Conservation (phyloP, 2,888 invertebrate species). For the Orthonevra nobilis region DNA sequence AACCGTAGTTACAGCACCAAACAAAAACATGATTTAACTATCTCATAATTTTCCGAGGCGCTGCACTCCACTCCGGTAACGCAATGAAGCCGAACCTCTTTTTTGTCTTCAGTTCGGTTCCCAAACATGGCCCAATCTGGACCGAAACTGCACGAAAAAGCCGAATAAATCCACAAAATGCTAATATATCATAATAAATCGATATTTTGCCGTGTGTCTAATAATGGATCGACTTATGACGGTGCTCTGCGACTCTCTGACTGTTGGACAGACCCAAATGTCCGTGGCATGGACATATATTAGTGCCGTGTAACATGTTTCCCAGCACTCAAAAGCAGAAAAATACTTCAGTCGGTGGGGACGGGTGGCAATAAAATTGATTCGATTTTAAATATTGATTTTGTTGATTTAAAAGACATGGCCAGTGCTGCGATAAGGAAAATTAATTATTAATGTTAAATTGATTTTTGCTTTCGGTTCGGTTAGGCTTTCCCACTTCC, state of each 20-base stretch:
- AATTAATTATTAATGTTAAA: constrained; percentile 78
- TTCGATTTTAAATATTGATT: constrained; percentile 80
- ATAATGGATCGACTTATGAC: constrained; percentile 63
- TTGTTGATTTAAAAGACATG: constrained; percentile 78
- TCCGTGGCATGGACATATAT: constrained; percentile 18
- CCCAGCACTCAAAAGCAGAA: constrained; percentile 37
- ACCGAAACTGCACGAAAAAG: constrained; percentile 4
- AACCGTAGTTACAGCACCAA: constrained; percentile 52
- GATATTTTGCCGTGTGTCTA: constrained; percentile 63
- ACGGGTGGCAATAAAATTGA: constrained; percentile 74
- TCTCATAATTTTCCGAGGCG: constrained; percentile 64
- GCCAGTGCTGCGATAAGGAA: constrained; percentile 73
- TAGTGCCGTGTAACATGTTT: constrained; percentile 58
- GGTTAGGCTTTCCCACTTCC: constrained; percentile 12
- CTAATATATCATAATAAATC: constrained; percentile 68
- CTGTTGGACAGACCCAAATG: constrained; percentile 19
- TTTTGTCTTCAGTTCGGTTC: constrained; percentile 14
- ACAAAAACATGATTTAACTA: constrained; percentile 67
- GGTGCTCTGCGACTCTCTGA: constrained; percentile 16
- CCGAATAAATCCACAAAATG: constrained; percentile 28
- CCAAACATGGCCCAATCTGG: constrained; percentile 32
- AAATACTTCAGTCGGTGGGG: constrained; percentile 9
- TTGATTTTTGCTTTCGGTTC: constrained; percentile 71
- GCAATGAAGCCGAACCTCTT: constrained; percentile 31
- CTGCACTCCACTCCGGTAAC: constrained; percentile 16